Percentiles rank a stretch among this genome's conserved stretches.
These are phyloP conservation scores for Tachuris rubrigastra DNA, from an alignment of 2,113 vertebrate species.

Conservation along the genomic window DNA sequence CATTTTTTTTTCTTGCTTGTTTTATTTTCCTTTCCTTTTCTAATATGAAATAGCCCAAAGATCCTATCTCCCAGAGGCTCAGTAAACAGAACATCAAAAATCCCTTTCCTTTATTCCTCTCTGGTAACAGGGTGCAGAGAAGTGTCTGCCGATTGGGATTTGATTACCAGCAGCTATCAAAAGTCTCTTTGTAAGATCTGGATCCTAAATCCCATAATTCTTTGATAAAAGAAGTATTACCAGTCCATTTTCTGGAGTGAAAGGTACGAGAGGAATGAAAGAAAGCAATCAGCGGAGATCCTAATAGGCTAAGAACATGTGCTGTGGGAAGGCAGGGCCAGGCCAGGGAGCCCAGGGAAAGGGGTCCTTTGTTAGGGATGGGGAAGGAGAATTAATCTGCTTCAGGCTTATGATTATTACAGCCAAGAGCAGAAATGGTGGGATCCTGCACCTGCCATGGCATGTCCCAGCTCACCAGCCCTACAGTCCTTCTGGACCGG, in stretches of 20 bases:
- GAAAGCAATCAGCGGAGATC: constrained; percentile 84
- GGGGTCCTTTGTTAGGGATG: background rate
- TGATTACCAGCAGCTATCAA: constrained; percentile 82
- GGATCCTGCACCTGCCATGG: background rate
- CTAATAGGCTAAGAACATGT: constrained; percentile 74
- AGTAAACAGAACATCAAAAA: constrained; percentile 84
- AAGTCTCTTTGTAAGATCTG: constrained; percentile 77
- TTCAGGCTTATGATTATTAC: background rate
- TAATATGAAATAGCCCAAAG: constrained; percentile 76
- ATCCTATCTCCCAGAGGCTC: constrained; percentile 78
- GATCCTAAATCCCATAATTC: constrained; percentile 97
- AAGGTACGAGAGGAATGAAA: constrained; percentile 79
- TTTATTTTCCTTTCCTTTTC: constrained; percentile 60
- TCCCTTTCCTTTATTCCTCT: constrained; percentile 81
- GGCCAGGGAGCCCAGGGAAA: background rate
- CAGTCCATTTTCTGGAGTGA: constrained; percentile 85
- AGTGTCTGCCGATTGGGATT: constrained; percentile 86
- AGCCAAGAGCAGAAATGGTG: background rate
- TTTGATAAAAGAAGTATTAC: constrained; percentile 86
- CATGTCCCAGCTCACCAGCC: accelerated
- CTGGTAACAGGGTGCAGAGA: constrained; percentile 75
- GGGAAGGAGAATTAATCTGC: constrained; percentile 8
- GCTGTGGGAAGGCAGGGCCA: background rate
- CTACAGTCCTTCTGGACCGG: accelerated
- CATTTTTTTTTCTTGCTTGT: constrained; percentile 39